Base-by-base conservation (phyloP, 2,888 invertebrate genomes). In the Thymelicus sylvestris region DNA sequence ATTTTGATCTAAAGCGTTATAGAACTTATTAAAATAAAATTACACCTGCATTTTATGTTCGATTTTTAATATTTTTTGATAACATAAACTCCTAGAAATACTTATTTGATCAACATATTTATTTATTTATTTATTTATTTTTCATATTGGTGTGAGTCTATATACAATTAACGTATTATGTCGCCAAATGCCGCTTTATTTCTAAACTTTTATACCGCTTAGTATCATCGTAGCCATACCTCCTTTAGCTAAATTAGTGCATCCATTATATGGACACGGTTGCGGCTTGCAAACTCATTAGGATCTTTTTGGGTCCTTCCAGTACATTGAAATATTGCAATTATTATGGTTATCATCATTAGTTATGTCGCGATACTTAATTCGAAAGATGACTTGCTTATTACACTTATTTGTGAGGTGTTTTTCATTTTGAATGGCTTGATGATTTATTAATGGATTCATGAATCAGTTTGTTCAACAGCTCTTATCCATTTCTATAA, bases 241-340 rank as follows among this genome's bases (percentile, higher is more conserved):
- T 69, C 59, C 66, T 79, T 77, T 78, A 73, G 84, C 78, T 84
- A 88, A 88, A 87, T 82, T 79, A 78, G 81, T 86, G 82, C 83
- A 83, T 78, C 78, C 83, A 86, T 88, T 86, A 75, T 73, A 79
- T 74, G 75, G 74, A 81, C 80, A 83, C 82, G 83, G 83, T 86
- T 85, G 85, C 85, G 82, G 82, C 81, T 79, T 77, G 77, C 77
- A 79, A 78, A 81, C 81, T 87, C 88, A 91, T 91, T 90, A 90
- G 82, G 82, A 74, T 76, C 77, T 80, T 83, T 83, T 82, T 73
- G 74, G 73, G 64, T 74, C 80, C 78, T 77, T 80, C 80, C 79
- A 77, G 76, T 75, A 82, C 78, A 83, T 82, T 88, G 86, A 88
- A 85, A 83, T 81, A 86, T 88, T 82, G 81, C 83, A 74, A 78